Base-by-base conservation (phyloP, 2,888 invertebrate genomes). In the Erebia palarica region DNA sequence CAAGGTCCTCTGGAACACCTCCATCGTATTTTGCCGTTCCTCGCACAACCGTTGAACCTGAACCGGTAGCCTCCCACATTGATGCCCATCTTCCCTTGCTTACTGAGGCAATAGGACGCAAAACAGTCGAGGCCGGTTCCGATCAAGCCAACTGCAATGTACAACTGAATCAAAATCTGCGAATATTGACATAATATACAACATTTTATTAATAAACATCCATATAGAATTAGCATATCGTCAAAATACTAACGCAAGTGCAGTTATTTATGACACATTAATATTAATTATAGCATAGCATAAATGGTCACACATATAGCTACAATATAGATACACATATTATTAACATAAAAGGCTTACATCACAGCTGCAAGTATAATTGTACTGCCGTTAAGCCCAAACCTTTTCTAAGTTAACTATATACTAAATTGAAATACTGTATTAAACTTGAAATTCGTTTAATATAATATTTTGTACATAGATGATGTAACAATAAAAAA, bases 81-180 rank as follows among this genome's bases (percentile, higher is more conserved):
- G 76, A 93, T 93, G 60, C 92, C 92, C 92, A 93, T 92, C 81
- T 93, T 93, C 18, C 93, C 93, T 75, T 93, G 93, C 78, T 93
- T 92, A 76, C 92, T 92, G 79, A 93, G 91, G 78, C 92, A 93
- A 84, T 93, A 93, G 11, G 92, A 91, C 0, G 93, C 92, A 74
- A 91, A 88, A 77, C 87, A 85, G 73, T 91, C 92, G 14, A 91
- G 81, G 0, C 91, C 90, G 7, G 89, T 84, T 36, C 92, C 91
- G 70, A 92, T 88, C 69, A 89, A 80, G n/a, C 89, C 89, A 63
- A 86, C 89, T 90, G 71, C 44, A 73, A 73, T 53, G 14, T 42
- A 71, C 59, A 57, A 71, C 36, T 61, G 51, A 42, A 47, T 71
- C 4, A 71, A 44, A 68, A 59, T 49, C 42, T 64, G 65, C 13